Base-by-base conservation (phyloP, 2,888 invertebrate species). In the Xylota segnis region DNA sequence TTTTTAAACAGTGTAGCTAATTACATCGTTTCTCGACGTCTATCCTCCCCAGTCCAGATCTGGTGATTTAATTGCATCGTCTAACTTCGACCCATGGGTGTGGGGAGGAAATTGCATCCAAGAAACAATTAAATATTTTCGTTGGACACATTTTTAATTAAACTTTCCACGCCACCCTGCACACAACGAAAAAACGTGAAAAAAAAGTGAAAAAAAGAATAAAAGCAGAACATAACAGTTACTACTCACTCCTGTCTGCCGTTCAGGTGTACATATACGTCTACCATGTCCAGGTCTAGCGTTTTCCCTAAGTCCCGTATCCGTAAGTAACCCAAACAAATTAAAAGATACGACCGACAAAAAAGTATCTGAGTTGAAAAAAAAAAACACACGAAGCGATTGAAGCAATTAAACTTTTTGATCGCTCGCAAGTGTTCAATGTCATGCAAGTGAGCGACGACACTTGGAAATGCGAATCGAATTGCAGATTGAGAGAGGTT, bases 321-420 rank as follows among this genome's bases (percentile, higher is more conserved):
- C n/a, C n/a, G n/a, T 63, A 47, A 32, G 16, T 77, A 68, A 68
- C 50, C 70, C 71, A 65, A 71, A 59, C 78, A 71, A 78, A 77
- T 77, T 77, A 58, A 78, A 83, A 68, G 66, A 65, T 63, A 65
- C 74, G 37, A 32, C 50, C 32, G 27, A 16, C 9, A 50, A 23
- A 37, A 45, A 45, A 45, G 66, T 37, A 72, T 18, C 54, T 0
- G 12, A 9, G 23, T 23, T 23, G 2, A 18, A 32, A 0, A 27
- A 27, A 29, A 34, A 27, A 34, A 59, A 66, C 29, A 83, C 45
- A 40, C 37, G 12, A 34, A 61, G 12, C 79, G 68, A 83, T 84
- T 84, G 81, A 84, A 70, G 84, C 84, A 84, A 84, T 84, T 84
- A 84, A 84, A 84, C 75, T 84, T 84, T 84, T 81, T 75, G 84